phyloP scores from a whole-genome alignment of 2,113 vertebrate genomes.

The Callithrix jacchus region DNA sequence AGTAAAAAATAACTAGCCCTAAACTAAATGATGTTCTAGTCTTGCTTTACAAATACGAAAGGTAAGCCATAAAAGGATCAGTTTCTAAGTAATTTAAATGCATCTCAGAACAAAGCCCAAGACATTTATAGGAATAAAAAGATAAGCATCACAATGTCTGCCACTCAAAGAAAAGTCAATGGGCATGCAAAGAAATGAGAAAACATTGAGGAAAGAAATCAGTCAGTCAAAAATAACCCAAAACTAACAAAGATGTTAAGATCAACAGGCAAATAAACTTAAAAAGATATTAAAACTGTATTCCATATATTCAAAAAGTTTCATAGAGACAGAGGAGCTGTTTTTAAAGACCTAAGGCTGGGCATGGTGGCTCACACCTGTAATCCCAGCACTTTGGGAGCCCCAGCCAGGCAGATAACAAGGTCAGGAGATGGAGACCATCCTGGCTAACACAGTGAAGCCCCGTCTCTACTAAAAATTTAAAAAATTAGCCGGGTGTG shows the following conservation, averaged over 20 bases:
- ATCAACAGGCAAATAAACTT: not conserved
- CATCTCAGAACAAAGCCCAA: slow-evolving; percentile 34
- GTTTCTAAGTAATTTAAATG: slow-evolving; percentile 9
- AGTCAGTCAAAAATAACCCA: not conserved
- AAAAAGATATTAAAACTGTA: not conserved
- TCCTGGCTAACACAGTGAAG: too few species aligned
- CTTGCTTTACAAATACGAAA: slow-evolving; percentile 25
- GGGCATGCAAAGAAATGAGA: not conserved
- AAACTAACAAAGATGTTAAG: not conserved
- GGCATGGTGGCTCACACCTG: too few species aligned
- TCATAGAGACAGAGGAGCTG: not conserved
- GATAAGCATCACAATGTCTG: not conserved
- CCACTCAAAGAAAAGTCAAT: not conserved
- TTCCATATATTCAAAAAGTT: not conserved
- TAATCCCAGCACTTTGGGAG: too few species aligned
- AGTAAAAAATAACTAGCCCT: not conserved
- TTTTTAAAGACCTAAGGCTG: not conserved
- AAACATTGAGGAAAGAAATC: not conserved
- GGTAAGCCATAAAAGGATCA: not conserved
- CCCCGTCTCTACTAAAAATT: too few species aligned
- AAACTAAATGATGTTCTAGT: not conserved
- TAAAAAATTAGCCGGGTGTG: too few species aligned
- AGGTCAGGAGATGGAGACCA: too few species aligned
- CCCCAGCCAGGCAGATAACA: too few species aligned
- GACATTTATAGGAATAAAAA: not conserved